Evolutionary conservation across 2,888 invertebrate species (phyloP).

Genomic region (Dugesia japonica): DNA sequence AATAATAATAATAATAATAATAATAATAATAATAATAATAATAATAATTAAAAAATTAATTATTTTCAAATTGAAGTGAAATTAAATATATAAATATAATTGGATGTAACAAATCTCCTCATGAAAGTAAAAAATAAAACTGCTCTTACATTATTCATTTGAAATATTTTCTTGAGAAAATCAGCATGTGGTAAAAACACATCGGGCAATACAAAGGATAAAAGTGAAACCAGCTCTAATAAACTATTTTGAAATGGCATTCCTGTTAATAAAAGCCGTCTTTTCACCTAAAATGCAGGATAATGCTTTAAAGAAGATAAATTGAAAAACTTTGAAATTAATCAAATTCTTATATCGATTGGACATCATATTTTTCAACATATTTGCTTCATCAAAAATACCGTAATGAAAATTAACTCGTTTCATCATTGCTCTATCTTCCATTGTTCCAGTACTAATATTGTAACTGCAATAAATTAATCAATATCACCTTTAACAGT

Average conservation of each 20-base stretch:
- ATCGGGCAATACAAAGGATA: constrained; percentile 87
- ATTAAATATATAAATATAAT: too few species aligned
- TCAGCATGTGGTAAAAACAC: constrained; percentile 57
- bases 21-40: too few species aligned
- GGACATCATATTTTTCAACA: constrained; percentile 91
- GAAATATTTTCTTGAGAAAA: constrained; percentile 14
- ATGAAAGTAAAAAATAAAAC: too few species aligned
- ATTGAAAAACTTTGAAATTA: constrained; percentile 58
- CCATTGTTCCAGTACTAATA: constrained; percentile 68
- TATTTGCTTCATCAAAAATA: constrained; percentile 88
- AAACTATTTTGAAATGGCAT: constrained; percentile 90
- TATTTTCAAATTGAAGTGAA: too few species aligned
- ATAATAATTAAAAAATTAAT: too few species aligned
- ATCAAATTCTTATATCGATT: constrained; percentile 72
- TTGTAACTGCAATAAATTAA: constrained; percentile 53
- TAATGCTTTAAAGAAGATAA: constrained; percentile 49
- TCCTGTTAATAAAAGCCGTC: constrained; percentile 73
- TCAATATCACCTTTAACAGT: background rate
- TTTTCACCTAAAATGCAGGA: constrained; percentile 47
- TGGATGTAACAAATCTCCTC: too few species aligned
- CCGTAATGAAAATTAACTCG: constrained; percentile 70
- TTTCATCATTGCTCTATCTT: constrained; percentile 74
- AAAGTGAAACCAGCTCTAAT: constrained; percentile 76
- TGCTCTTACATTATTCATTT: background rate
- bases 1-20: too few species aligned